Percentiles rank a stretch among this genome's conserved stretches.
Conservation (phyloP, 2,888 invertebrate species). For the Nomada fabriciana region DNA sequence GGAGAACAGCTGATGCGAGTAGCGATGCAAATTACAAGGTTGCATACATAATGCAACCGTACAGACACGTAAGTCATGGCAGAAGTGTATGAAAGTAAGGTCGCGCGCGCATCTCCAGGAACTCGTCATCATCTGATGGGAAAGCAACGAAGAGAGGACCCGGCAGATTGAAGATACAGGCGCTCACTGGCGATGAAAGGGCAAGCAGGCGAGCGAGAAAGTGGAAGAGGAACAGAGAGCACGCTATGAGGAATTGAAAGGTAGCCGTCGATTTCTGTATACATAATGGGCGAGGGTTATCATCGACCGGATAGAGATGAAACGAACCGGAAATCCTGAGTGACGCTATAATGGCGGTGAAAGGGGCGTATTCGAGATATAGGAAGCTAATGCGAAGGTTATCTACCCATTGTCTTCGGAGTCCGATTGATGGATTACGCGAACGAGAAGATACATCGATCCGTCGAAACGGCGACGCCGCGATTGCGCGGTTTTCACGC, state of each 20-base stretch:
- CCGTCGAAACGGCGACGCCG: slow-evolving; percentile 26
- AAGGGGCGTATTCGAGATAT: slow-evolving; percentile 35
- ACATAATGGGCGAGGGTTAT: slow-evolving; percentile 60
- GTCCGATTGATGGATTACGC: slow-evolving; percentile 65
- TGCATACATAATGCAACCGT: slow-evolving; percentile 75
- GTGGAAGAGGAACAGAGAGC: background rate
- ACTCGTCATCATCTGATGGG: slow-evolving; percentile 21
- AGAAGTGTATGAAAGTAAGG: background rate
- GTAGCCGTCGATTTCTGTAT: slow-evolving; percentile 52
- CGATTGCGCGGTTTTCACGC: slow-evolving; percentile 42
- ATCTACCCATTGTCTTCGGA: slow-evolving; percentile 68
- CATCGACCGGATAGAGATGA: slow-evolving; percentile 57
- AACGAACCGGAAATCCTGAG: slow-evolving; percentile 67
- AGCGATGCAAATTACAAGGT: slow-evolving; percentile 74
- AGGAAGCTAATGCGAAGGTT: slow-evolving; percentile 57
- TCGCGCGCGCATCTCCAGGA: slow-evolving; percentile 10
- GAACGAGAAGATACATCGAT: slow-evolving; percentile 65
- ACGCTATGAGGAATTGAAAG: slow-evolving; percentile 14
- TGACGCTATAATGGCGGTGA: slow-evolving; percentile 62
- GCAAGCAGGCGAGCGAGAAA: background rate
- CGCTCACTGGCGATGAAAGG: background rate
- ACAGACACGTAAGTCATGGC: slow-evolving; percentile 25
- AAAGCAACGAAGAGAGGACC: background rate
- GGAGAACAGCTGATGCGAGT: slow-evolving; percentile 48
- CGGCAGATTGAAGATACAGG: slow-evolving; percentile 22